phyloP scores from a whole-genome alignment of 2,888 invertebrate genomes.

The Clostera curtula region DNA sequence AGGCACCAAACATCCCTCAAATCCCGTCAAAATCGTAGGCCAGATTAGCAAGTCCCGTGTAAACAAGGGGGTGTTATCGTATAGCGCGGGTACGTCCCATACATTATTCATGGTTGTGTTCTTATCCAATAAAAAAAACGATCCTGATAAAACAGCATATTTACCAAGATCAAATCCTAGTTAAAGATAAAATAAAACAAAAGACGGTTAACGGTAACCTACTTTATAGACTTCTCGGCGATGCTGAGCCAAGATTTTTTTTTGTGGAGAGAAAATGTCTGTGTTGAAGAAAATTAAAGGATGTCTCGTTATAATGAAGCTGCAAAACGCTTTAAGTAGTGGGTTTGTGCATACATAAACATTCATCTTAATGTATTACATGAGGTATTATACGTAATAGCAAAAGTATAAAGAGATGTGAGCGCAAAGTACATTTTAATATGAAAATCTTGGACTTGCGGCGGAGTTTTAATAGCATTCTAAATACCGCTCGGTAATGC shows the following conservation, averaged over 20 bases:
- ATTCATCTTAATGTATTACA: too few species aligned
- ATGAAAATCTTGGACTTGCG: slow-evolving; percentile 47
- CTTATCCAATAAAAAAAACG: slow-evolving; percentile 36
- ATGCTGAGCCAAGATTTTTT: slow-evolving; percentile 8
- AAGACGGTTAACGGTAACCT: slow-evolving; percentile 15
- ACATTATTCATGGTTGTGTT: slow-evolving; percentile 61
- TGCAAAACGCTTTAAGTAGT: background rate
- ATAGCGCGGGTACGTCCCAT: slow-evolving; percentile 41
- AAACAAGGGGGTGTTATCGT: slow-evolving; percentile 60
- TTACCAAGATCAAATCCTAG: slow-evolving; percentile 11
- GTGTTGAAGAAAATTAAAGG: slow-evolving; percentile 1
- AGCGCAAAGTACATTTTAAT: slow-evolving; percentile 40
- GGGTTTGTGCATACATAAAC: too few species aligned
- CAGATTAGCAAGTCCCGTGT: slow-evolving; percentile 54
- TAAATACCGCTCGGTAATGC: slow-evolving; percentile 45
- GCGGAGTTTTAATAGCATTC: slow-evolving; percentile 53
- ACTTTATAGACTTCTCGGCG: slow-evolving; percentile 9
- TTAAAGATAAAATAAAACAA: slow-evolving; percentile 18
- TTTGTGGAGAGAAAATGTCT: slow-evolving; percentile 5
- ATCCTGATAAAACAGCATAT: slow-evolving; percentile 18
- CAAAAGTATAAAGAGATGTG: slow-evolving; percentile 32
- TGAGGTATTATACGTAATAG: slow-evolving; percentile 33
- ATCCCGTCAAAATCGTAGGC: slow-evolving; percentile 61
- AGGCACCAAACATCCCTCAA: slow-evolving; percentile 48
- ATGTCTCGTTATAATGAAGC: slow-evolving; percentile 4